These are phyloP conservation scores for Alouatta palliata DNA, from an alignment of 2,113 vertebrate species.

Conservation along the genomic window DNA sequence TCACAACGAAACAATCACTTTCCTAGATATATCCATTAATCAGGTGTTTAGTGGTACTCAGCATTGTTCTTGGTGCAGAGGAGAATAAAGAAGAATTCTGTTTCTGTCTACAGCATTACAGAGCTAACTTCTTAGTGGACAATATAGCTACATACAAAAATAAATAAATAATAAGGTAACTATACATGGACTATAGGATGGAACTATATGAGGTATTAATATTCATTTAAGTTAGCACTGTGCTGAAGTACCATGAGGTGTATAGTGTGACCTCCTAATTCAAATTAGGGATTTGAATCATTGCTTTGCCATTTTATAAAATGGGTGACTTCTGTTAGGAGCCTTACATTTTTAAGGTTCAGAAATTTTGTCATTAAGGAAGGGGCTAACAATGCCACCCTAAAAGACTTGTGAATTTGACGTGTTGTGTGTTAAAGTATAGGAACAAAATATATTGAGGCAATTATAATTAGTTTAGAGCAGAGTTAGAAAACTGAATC, in stretches of 20 bases:
- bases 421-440: neutral
- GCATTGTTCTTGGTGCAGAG: neutral
- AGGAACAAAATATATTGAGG: neutral
- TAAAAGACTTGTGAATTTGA: neutral
- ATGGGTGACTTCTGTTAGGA: neutral
- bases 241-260: neutral
- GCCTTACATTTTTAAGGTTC: neutral
- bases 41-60: neutral
- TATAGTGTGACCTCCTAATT: neutral
- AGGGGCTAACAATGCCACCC: neutral
- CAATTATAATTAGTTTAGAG: neutral
- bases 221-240: neutral
- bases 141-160: neutral
- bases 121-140: neutral
- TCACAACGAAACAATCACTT: slow-evolving; percentile 43
- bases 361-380: neutral
- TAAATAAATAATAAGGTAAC: neutral
- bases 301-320: neutral
- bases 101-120: neutral
- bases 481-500: neutral
- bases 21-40: slow-evolving; percentile 17
- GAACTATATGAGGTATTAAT: fast-evolving
- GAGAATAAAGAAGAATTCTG: neutral
- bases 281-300: neutral
- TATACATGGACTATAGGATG: neutral